These are phyloP conservation scores for Pelvicachromis taeniatus DNA, from an alignment of 2,113 vertebrate genomes.

Conservation along the genomic window DNA sequence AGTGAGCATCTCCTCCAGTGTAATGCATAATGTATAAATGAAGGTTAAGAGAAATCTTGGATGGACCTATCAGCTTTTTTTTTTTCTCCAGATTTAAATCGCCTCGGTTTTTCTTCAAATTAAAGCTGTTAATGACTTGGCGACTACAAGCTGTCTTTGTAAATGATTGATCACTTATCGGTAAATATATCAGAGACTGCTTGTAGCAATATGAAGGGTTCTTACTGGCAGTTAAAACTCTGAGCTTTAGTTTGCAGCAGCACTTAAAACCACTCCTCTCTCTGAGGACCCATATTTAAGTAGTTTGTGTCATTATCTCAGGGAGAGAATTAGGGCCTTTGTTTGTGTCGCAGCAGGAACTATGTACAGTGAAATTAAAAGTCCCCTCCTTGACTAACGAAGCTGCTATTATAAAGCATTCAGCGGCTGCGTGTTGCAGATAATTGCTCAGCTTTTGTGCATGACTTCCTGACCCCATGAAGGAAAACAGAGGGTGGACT, in stretches of 20 bases:
- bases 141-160: background rate
- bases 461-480: slow-evolving; percentile 42
- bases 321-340: slow-evolving; percentile 28
- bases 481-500: slow-evolving; percentile 46
- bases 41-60: background rate
- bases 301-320: slow-evolving; percentile 28
- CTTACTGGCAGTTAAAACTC: background rate
- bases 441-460: slow-evolving; percentile 60
- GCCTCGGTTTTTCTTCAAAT: background rate
- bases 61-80: background rate
- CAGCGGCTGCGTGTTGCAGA: slow-evolving; percentile 16
- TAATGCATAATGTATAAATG: background rate
- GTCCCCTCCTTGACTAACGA: slow-evolving; percentile 29
- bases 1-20: background rate
- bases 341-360: slow-evolving; percentile 43
- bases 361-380: slow-evolving; percentile 33
- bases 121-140: background rate
- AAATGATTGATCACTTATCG: background rate
- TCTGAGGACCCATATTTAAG: background rate
- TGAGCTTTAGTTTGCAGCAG: background rate
- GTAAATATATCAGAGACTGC: background rate
- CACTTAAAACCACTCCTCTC: background rate
- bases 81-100: background rate
- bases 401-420: slow-evolving; percentile 35
- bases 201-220: background rate